These are phyloP conservation scores for Melieria crassipennis DNA, from an alignment of 2,888 invertebrate genomes.

Conservation along the genomic window DNA sequence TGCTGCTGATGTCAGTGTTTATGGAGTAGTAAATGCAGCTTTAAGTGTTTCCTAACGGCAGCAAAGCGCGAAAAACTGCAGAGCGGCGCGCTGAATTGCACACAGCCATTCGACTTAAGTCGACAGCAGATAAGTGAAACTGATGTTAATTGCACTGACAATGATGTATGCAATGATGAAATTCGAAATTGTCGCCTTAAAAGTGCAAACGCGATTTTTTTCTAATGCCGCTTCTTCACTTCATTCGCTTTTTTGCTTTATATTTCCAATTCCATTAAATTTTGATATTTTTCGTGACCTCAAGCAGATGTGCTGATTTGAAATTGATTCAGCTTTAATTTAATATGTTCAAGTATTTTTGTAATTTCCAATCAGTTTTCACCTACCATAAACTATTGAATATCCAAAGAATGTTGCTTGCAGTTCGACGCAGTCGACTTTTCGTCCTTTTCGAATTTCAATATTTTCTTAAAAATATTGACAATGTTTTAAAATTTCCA, in stretches of 20 bases:
- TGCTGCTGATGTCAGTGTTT: constrained; percentile 17
- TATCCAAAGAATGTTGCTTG: constrained; percentile 32
- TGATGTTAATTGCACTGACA: constrained; percentile 40
- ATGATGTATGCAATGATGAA: not conserved
- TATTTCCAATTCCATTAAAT: no score
- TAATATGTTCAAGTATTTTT: not conserved
- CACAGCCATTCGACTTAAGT: not conserved
- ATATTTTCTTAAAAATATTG: not conserved
- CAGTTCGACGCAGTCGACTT: not conserved
- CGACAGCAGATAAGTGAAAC: constrained; percentile 38
- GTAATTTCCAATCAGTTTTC: not conserved
- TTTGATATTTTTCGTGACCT: no score
- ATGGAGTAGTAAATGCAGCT: no score
- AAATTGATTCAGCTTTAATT: no score
- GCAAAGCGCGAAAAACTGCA: no score
- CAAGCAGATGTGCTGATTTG: no score
- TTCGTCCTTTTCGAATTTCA: not conserved
- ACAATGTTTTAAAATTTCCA: not conserved
- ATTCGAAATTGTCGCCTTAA: no score
- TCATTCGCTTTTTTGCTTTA: no score
- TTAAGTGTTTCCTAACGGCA: no score
- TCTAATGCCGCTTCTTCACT: no score
- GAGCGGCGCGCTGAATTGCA: no score
- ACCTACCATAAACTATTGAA: constrained; percentile 50
- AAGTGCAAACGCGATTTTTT: no score